Evolutionary conservation across 2,797 vertebrate species (phyloP).

Genomic region (Margarornis squamiger): DNA sequence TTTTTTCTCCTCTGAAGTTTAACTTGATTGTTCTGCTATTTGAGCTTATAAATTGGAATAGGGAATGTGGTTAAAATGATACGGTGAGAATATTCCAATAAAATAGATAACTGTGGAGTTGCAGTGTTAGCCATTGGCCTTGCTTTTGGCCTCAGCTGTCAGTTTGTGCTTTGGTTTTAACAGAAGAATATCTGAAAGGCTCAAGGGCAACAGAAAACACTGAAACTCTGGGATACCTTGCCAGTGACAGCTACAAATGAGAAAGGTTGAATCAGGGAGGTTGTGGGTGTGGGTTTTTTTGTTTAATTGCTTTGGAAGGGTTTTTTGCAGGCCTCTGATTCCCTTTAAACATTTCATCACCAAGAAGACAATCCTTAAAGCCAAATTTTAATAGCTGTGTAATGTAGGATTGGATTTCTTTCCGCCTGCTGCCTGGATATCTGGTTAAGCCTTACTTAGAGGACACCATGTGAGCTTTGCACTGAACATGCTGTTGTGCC

Average conservation of each 20-base stretch:
- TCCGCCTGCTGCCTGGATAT: not conserved
- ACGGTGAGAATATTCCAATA: not conserved
- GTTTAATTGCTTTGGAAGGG: fast-evolving
- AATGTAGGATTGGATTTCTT: not conserved
- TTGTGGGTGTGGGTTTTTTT: not conserved
- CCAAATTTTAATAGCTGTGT: not conserved
- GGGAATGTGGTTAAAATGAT: not conserved
- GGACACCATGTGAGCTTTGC: not conserved
- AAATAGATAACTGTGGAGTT: not conserved
- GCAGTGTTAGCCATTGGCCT: not conserved
- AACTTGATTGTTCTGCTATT: not conserved
- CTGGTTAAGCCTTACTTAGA: not conserved
- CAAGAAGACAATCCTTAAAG: not conserved
- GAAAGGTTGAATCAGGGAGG: not conserved
- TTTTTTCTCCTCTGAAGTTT: not conserved
- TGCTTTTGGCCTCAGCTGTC: not conserved
- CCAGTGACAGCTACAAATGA: not conserved
- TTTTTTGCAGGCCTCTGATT: not conserved
- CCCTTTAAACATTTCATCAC: not conserved
- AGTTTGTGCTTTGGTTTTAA: not conserved
- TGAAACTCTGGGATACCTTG: not conserved
- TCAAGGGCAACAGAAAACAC: not conserved
- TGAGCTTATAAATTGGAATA: not conserved
- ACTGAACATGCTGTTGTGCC: not conserved
- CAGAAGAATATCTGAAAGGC: not conserved